Evolutionary conservation across 2,888 invertebrate genomes (phyloP), one percentile per base, ranked within the genome.

Genomic region (Stenoptilia bipunctidactyla): DNA sequence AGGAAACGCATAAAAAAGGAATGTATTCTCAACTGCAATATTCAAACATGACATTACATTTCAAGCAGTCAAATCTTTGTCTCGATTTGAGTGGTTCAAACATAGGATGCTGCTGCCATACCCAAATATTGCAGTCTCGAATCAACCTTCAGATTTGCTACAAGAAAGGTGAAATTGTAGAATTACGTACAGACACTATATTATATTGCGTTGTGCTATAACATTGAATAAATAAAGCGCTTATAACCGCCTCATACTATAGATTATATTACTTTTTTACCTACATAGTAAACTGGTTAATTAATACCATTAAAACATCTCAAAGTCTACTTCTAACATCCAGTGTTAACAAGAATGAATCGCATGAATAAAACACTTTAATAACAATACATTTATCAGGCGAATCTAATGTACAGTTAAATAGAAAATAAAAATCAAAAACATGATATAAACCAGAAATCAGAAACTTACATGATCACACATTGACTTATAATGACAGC

Each of bases 51-150:
- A 72, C 75, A 58, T 75, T 69, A 74, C 76, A 61, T 72, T 82
- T 64, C 64, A 48, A 15, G 44, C 68, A 82, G 83, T 51, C 70
- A 79, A 82, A 83, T 83, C 67, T 62, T 66, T 58, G 38, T 52
- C 1, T 63, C 56, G 61, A 82, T 83, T 82, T 79, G 46, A 66
- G 73, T 83, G 66, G 49, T 49, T 46, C 61, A 55, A 80, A 68
- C 65, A 47, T 73, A 66, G 68, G 82, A 77, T 83, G 82, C 83
- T 83, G 83, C 76, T 36, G 69, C 67, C 71, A 51, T 39, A 36
- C 45, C 15, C 30, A 50, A 56, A 57, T 50, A 71, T 66, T 64
- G 52, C 69, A 69, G 53, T 20, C 8, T 3, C 20, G n/a, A 20
- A 20, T 8, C 56, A 49, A 46, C 46, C 58, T 15, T 13, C 33